These are phyloP conservation scores for Dromiciops gliroides DNA, from an alignment of 2,113 vertebrate genomes.

Conservation along the genomic window DNA sequence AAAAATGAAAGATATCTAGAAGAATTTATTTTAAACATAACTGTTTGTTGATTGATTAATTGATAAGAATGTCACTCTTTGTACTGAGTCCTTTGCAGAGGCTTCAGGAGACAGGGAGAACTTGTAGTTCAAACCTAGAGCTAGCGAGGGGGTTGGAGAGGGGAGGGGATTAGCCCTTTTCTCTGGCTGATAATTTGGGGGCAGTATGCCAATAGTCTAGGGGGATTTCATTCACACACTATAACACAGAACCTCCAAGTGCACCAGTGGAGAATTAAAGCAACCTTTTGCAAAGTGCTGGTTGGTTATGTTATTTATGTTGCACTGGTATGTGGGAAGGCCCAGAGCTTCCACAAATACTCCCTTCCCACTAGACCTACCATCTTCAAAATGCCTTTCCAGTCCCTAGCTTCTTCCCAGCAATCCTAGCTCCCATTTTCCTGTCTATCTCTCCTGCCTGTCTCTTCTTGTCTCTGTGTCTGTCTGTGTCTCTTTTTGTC, in stretches of 20 bases:
- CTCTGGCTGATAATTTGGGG: not conserved
- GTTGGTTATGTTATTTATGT: not conserved
- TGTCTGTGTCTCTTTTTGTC: no score
- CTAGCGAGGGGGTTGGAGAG: not conserved
- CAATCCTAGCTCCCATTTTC: not conserved
- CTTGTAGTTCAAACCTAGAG: not conserved
- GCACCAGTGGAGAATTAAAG: not conserved
- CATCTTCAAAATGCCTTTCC: not conserved
- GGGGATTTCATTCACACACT: not conserved
- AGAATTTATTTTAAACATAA: not conserved
- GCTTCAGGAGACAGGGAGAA: not conserved
- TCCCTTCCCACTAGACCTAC: not conserved
- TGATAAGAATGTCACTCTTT: not conserved
- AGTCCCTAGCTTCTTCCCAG: not conserved
- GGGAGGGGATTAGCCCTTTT: not conserved
- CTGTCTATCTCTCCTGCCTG: no score
- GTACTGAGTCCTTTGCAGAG: not conserved
- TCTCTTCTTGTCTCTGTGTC: no score
- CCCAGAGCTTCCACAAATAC: not conserved
- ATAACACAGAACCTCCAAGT: not conserved
- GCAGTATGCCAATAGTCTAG: not conserved
- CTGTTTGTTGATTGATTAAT: not conserved
- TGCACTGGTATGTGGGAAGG: not conserved
- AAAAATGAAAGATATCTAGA: not conserved
- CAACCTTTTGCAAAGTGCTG: not conserved